phyloP scores from a whole-genome alignment of 2,113 vertebrate genomes.

The Riparia riparia region DNA sequence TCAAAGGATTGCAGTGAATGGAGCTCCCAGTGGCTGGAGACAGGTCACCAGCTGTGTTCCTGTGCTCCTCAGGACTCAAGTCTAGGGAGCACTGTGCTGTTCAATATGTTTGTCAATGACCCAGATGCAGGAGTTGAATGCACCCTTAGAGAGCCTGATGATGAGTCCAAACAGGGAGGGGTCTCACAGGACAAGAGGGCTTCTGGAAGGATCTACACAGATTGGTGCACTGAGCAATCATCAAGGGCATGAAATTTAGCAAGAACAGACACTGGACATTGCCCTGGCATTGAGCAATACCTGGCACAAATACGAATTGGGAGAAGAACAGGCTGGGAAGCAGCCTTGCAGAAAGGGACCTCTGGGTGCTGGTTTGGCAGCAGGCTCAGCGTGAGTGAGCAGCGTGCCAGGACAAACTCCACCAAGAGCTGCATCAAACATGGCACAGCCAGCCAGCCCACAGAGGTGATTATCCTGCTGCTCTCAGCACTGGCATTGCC shows the following conservation, averaged over 20 bases:
- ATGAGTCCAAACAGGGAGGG: background rate
- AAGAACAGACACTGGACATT: background rate
- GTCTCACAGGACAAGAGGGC: background rate
- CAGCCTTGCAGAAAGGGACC: background rate
- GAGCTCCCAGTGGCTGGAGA: background rate
- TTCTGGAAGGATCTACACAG: background rate
- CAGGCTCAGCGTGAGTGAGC: background rate
- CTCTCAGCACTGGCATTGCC: accelerated
- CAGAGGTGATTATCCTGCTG: accelerated
- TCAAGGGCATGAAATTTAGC: background rate
- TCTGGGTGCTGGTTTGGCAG: background rate
- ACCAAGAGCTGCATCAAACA: background rate
- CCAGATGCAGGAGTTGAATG: background rate
- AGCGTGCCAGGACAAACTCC: background rate
- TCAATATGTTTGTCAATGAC: background rate
- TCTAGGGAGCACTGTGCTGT: background rate
- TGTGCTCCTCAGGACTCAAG: background rate
- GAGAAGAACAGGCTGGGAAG: background rate
- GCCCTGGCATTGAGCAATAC: background rate
- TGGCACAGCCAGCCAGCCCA: accelerated
- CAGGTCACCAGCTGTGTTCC: background rate
- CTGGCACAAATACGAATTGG: accelerated
- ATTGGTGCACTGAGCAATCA: background rate
- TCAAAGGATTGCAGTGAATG: background rate
- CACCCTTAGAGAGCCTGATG: background rate